These are phyloP conservation scores for Paralinhomoeus sp. DNA, from an alignment of 2,888 invertebrate genomes.

Conservation along the genomic window DNA sequence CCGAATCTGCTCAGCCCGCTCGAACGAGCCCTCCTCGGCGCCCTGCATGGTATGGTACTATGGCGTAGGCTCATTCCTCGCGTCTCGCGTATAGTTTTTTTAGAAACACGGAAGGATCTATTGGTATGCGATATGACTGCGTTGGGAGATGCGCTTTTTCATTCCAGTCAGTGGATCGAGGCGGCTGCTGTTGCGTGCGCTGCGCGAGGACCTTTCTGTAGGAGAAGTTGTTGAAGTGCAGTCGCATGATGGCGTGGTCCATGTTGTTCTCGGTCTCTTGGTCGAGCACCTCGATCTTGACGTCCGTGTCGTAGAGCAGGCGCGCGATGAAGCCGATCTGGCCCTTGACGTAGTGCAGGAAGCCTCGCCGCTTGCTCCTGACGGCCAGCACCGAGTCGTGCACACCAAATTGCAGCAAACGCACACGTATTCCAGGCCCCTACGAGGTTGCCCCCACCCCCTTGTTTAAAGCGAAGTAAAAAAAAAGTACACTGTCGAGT, in stretches of 20 bases:
- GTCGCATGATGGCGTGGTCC: constrained; percentile 72
- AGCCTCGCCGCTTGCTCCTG: constrained; percentile 63
- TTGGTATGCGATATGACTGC: too few species aligned
- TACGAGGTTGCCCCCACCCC: too few species aligned
- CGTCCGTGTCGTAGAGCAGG: constrained; percentile 73
- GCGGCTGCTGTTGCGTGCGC: too few species aligned
- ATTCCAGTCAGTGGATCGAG: too few species aligned
- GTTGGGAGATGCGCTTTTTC: too few species aligned
- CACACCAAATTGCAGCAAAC: not conserved
- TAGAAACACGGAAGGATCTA: too few species aligned
- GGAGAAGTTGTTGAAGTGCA: constrained; percentile 72
- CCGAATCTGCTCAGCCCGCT: not conserved
- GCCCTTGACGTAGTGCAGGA: constrained; percentile 80
- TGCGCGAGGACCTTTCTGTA: constrained; percentile 7
- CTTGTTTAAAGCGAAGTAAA: too few species aligned
- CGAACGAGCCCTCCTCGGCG: too few species aligned
- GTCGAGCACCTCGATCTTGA: constrained; percentile 63
- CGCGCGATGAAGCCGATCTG: constrained; percentile 17
- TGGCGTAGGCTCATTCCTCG: too few species aligned
- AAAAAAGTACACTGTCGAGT: too few species aligned
- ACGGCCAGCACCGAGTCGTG: constrained; percentile 6
- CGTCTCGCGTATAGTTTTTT: too few species aligned
- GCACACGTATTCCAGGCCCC: not conserved
- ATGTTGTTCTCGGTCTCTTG: constrained; percentile 70
- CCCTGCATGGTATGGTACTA: too few species aligned